Evolutionary conservation across 1,140 invertebrate genomes (phyloP), one percentile per base, ranked within the genome.

Genomic region (Drosophila nigrodunni): DNA sequence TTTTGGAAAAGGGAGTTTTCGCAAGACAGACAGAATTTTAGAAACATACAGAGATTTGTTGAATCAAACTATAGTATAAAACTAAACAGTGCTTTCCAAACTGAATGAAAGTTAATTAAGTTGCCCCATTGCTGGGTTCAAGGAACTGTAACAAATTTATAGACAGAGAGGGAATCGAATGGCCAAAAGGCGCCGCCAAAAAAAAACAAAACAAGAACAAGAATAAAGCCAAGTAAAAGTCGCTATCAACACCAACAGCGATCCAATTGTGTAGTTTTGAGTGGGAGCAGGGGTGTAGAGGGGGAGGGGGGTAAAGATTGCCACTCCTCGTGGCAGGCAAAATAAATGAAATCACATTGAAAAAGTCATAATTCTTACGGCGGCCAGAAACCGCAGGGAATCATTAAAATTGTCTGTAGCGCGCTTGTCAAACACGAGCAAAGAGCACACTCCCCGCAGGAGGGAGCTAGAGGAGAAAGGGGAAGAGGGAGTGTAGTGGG

Each of bases 341-440:
- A 88, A 88, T 88, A 89, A 88, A 88, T 88, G 80, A 88, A 88
- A 83, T 80, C 85, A 88, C 77, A 88, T 80, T 75, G 80, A 89
- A 89, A 80, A 80, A 88, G 85, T 83, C 85, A 88, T 89, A 85
- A 88, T 78, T 88, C 85, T 88, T 88, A 65, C 78, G 69, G 82
- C 43, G 49, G 73, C 58, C 69, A 69, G 70, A 77, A 77, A 85
- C 85, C 77, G 77, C 83, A 74, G 83, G 83, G 80, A 88, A 88
- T 88, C 83, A 88, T 88, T 88, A 88, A 80, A 88, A 73, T 80
- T 82, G 80, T 89, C 68, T 88, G 83, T 87, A 80, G 82, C 64
- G 80, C 77, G 87, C 83, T 80, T 87, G 82, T 88, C 83, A 88
- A 88, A 88, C 83, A 88, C 74, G 57, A 71, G 72, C 67, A 34